Evolutionary conservation across 2,888 invertebrate genomes (phyloP), one percentile per base, ranked within the genome.

Genomic region (Dicranocentrus wangi): DNA sequence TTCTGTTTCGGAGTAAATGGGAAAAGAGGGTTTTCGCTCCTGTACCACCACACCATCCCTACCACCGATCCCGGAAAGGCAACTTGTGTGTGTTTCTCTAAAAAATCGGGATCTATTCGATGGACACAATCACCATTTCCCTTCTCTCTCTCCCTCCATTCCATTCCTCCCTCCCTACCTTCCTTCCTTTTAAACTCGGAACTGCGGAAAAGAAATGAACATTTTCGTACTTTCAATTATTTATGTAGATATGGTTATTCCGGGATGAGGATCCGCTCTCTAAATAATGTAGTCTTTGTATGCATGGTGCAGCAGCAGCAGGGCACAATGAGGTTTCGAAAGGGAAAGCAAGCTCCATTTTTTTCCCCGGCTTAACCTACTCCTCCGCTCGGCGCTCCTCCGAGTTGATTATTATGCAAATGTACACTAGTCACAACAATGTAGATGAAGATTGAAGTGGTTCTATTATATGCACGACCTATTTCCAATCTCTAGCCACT

Each of bases 201-300:
- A n/a, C n/a, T n/a, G n/a, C n/a, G n/a, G n/a, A n/a, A 25, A 55
- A 23, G 5, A 55, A 55, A 55, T 55, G 55, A 23, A 55, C 23
- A 55, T 25, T 55, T 43, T 43, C n/a, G 25, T 55, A 55, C 55
- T 23, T 21, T 55, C 55, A 55, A 55, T 55, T 55, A 55, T 55
- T 55, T 55, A 55, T 55, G 25, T 55, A 55, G 55, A 55, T 55
- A 23, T 47, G 47, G 47, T n/a, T 43, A 39, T 23, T 43, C 42
- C 39, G 10, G n/a, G n/a, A 47, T 47, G 21, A 65, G 21, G n/a
- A 21, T 10, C 23, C 25, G 43, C 66, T 17, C 13, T 47, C 66
- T 47, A 23, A 66, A 47, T 66, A 66, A 65, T 25, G 43, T 65
- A 43, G 28, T 65, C n/a, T 61, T 47, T 47, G 47, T 47, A 47